Percentiles rank a stretch among this genome's conserved stretches.
Conservation (phyloP, 2,113 vertebrate species). For the Siniperca chuatsi region DNA sequence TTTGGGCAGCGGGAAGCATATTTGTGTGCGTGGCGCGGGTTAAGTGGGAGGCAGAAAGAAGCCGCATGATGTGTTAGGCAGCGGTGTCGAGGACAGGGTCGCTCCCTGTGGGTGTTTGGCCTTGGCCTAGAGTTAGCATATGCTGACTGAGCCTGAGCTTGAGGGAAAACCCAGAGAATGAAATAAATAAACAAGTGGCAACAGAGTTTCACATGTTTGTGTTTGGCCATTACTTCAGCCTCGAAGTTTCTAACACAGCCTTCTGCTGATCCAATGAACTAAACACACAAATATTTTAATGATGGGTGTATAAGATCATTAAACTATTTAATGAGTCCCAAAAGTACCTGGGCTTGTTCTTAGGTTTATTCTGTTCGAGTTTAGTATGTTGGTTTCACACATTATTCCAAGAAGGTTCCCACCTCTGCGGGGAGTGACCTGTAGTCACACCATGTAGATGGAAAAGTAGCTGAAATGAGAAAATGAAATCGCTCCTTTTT, state of each 20-base stretch:
- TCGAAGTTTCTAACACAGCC: conserved; percentile 4
- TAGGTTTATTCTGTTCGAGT: background rate
- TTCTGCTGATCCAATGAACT: conserved; percentile 12
- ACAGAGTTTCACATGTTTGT: conserved; percentile 15
- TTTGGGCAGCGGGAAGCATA: conserved; percentile 52
- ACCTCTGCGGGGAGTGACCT: background rate
- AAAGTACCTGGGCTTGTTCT: conserved; percentile 12
- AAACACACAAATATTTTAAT: conserved; percentile 48
- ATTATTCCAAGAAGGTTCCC: background rate
- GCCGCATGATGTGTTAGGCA: conserved; percentile 40
- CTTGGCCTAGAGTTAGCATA: conserved; percentile 54
- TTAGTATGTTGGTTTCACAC: background rate
- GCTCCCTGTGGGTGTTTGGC: conserved; percentile 68
- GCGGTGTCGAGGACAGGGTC: conserved; percentile 52
- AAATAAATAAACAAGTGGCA: conserved; percentile 58
- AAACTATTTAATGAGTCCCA: conserved; percentile 38
- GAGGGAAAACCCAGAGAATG: conserved; percentile 41
- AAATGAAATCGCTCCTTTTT: background rate
- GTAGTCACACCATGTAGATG: background rate
- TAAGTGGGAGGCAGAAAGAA: conserved; percentile 47
- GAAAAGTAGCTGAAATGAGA: background rate
- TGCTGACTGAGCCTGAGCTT: conserved; percentile 46
- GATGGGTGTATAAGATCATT: conserved; percentile 32
- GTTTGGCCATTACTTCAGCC: conserved; percentile 32
- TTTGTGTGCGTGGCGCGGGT: conserved; percentile 64